These are phyloP conservation scores for Rhombomys opimus DNA, from an alignment of 2,113 vertebrate species.

Conservation along the genomic window DNA sequence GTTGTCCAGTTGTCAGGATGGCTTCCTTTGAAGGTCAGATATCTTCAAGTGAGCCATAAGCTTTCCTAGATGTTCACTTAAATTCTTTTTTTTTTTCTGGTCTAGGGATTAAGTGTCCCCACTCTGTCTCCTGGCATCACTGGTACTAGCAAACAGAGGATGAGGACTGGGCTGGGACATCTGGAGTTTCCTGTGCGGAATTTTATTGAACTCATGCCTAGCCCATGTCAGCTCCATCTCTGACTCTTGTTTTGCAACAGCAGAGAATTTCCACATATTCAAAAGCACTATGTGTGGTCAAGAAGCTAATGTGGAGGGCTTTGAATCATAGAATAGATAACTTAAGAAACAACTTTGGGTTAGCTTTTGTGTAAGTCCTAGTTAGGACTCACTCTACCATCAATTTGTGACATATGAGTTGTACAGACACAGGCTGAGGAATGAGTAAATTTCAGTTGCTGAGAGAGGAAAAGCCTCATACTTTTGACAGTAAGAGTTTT, in stretches of 20 bases:
- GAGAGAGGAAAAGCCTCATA: neutral
- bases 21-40: neutral
- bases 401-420: neutral
- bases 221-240: neutral
- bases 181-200: neutral
- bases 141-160: accelerated
- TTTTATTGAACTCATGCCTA: neutral
- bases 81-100: neutral
- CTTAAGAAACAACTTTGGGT: neutral
- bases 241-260: neutral
- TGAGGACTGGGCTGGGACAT: neutral
- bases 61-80: neutral
- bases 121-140: neutral
- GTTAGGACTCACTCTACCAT: neutral
- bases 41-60: neutral
- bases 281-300: neutral
- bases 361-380: neutral
- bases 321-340: neutral
- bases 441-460: neutral
- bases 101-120: neutral
- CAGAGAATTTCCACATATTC: neutral
- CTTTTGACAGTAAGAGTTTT: constrained; percentile 33
- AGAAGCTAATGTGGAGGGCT: neutral
- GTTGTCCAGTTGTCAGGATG: neutral
- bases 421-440: neutral